phyloP scores from a whole-genome alignment of 1,140 invertebrate species.

The Pteromalus puparum region DNA sequence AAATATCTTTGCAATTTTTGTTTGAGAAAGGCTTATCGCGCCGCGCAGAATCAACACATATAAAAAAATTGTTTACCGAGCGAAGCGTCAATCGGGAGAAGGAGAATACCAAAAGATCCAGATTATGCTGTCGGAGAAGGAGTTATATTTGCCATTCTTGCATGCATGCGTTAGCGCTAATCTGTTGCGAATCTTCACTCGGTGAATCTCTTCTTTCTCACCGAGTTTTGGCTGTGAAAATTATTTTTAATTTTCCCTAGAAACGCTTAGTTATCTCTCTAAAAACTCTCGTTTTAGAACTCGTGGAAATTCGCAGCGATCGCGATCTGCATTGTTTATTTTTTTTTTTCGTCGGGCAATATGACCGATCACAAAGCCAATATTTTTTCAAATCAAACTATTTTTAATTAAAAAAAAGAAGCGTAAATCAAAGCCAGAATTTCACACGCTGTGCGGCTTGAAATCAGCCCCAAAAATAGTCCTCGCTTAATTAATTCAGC shows the following conservation, averaged over 20 bases:
- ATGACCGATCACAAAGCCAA: no score
- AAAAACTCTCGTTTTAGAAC: no score
- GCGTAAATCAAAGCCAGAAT: neutral
- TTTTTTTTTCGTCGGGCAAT: no score
- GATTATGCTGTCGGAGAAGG: neutral
- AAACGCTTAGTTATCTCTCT: no score
- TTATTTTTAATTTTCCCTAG: no score
- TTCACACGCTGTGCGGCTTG: neutral
- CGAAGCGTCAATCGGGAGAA: neutral
- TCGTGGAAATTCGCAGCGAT: no score
- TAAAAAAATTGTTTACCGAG: slow-evolving; percentile 14
- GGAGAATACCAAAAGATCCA: neutral
- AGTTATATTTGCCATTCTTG: neutral
- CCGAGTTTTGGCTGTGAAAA: no score
- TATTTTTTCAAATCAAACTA: neutral
- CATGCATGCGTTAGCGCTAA: neutral
- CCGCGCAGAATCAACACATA: neutral
- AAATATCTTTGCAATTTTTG: slow-evolving; percentile 23
- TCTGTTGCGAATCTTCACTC: no score
- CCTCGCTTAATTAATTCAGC: neutral
- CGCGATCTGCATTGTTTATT: no score
- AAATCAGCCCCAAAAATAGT: neutral
- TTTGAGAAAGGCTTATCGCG: slow-evolving; percentile 5
- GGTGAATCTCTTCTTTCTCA: no score
- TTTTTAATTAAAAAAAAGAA: neutral